phyloP scores from a whole-genome alignment of 1,140 invertebrate genomes.

The Ceratosolen solmsi region DNA sequence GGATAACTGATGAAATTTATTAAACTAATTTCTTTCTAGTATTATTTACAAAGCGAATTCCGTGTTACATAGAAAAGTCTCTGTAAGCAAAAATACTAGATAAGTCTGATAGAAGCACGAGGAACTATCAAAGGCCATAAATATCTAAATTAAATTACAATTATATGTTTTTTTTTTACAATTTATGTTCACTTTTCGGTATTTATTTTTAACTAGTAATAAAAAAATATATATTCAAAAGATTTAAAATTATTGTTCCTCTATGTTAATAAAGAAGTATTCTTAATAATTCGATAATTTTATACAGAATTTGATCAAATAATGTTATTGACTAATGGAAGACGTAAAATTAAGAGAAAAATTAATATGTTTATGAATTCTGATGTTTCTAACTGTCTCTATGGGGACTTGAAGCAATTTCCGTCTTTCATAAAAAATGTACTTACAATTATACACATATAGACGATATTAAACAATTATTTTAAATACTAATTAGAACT shows the following conservation, averaged over 20 bases:
- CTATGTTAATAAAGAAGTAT: conserved; percentile 16
- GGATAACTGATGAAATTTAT: not conserved
- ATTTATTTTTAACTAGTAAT: not conserved
- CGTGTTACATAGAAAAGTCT: not conserved
- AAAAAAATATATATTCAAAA: not conserved
- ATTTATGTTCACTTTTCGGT: not conserved
- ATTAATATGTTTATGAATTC: conserved; percentile 13
- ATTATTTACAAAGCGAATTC: conserved; percentile 7
- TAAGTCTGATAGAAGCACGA: conserved; percentile 27
- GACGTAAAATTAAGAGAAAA: not conserved
- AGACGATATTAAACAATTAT: conserved; percentile 31
- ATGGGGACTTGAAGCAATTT: conserved; percentile 35
- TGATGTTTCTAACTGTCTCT: conserved; percentile 31
- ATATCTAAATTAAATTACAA: not conserved
- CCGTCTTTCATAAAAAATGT: conserved; percentile 40
- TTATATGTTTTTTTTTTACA: not conserved
- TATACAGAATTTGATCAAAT: conserved; percentile 4
- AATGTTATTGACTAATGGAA: conserved; percentile 10
- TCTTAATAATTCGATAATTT: conserved; percentile 25
- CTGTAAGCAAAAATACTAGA: not conserved
- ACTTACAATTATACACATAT: conserved; percentile 42
- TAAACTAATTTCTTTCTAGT: conserved; percentile 16
- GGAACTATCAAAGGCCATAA: not conserved
- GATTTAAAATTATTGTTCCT: not conserved
- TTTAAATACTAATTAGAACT: not conserved